Percentiles rank a stretch among this genome's conserved stretches.
Conservation (phyloP, 1,140 invertebrate genomes). For the Prorops nasuta region DNA sequence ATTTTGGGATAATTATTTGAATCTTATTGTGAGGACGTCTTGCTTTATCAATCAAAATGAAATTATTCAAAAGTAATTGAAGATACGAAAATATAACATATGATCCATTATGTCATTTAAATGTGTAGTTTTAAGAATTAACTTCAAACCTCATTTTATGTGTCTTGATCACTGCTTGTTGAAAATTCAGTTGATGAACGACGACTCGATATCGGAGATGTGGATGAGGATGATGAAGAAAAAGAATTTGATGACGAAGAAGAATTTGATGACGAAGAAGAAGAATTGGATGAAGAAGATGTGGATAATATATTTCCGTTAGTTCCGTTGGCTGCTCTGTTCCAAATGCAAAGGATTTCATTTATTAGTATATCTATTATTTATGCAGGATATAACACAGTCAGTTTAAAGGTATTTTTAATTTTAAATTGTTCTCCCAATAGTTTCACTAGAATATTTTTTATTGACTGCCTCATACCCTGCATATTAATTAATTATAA, state of each 20-base stretch:
- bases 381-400: not conserved
- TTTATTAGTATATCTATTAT: not conserved
- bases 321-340: slow-evolving; percentile 46
- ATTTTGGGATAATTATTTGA: too few relatives aligned
- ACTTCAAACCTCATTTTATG: not conserved
- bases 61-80: not conserved
- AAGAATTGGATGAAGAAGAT: slow-evolving; percentile 36
- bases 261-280: too few relatives aligned
- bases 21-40: too few relatives aligned
- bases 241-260: too few relatives aligned
- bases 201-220: too few relatives aligned
- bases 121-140: not conserved
- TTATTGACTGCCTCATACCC: not conserved
- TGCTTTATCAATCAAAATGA: too few relatives aligned
- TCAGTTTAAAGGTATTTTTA: not conserved
- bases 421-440: not conserved
- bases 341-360: slow-evolving; percentile 4
- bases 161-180: not conserved
- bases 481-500: not conserved
- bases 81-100: not conserved
- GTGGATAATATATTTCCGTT: slow-evolving; percentile 43
- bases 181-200: too few relatives aligned
- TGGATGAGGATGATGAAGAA: too few relatives aligned
- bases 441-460: not conserved
- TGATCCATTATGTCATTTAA: not conserved